Evolutionary conservation across 2,113 vertebrate species (phyloP).

Genomic region (Hyperopisus bebe): DNA sequence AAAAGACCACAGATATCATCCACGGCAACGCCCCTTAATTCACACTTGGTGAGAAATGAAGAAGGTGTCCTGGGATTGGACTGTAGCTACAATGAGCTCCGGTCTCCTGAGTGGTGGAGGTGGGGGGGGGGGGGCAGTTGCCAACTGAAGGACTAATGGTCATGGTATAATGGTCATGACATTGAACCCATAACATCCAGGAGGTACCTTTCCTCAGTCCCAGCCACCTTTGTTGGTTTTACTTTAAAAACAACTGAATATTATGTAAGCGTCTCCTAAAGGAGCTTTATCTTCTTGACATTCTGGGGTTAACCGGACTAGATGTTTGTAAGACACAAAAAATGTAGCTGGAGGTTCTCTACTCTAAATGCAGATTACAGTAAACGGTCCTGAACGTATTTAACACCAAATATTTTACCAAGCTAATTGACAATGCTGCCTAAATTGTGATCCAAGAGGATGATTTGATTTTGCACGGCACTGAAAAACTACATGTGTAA

Average conservation of each 20-base stretch:
- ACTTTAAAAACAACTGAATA: background rate
- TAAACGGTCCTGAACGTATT: background rate
- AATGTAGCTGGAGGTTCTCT: background rate
- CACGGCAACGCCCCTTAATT: background rate
- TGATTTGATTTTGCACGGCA: background rate
- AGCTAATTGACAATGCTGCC: background rate
- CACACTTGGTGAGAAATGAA: background rate
- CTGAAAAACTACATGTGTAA: background rate
- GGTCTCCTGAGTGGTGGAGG: background rate
- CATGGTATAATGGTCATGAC: background rate
- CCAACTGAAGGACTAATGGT: background rate
- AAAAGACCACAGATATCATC: background rate
- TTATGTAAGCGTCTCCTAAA: background rate
- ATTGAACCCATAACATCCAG: background rate
- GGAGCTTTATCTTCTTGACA: background rate
- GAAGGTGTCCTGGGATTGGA: background rate
- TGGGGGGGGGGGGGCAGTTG: background rate
- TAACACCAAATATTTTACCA: background rate
- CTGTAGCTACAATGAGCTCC: background rate
- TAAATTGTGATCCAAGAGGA: background rate
- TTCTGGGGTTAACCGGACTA: background rate
- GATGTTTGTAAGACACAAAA: conserved; percentile 8
- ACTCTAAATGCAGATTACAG: background rate
- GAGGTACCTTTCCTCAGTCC: background rate
- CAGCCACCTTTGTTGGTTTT: background rate